Evolutionary conservation across 2,888 invertebrate species (phyloP).

Genomic region (Dryobota labecula): DNA sequence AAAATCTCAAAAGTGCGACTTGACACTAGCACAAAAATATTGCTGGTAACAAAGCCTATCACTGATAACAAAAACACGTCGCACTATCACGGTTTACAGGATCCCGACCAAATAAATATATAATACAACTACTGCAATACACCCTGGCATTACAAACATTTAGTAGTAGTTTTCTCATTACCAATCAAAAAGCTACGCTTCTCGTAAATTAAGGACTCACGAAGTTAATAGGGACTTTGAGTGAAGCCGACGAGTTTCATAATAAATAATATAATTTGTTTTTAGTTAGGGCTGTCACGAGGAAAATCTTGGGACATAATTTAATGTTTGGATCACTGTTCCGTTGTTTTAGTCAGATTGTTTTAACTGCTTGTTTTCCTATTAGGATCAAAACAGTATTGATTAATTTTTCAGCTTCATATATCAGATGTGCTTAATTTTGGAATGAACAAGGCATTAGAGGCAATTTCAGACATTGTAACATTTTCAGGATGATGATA

Average conservation of each 20-base stretch:
- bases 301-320: background rate
- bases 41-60: too few species aligned
- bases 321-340: background rate
- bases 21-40: too few species aligned
- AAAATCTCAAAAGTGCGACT: too few species aligned
- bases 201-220: slow-evolving; percentile 38
- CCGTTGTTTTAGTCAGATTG: too few species aligned
- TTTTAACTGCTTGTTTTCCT: too few species aligned
- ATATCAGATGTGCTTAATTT: too few species aligned
- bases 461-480: too few species aligned
- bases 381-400: too few species aligned
- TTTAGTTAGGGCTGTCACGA: slow-evolving; percentile 30
- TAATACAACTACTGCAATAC: background rate
- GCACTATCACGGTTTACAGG: too few species aligned
- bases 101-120: background rate
- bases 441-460: too few species aligned
- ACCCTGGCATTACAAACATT: slow-evolving; percentile 11
- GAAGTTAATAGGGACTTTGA: slow-evolving; percentile 27
- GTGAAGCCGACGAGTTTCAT: slow-evolving; percentile 10
- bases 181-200: slow-evolving; percentile 16
- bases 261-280: slow-evolving; percentile 38
- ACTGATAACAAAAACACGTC: too few species aligned
- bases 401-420: too few species aligned
- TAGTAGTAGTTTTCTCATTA: slow-evolving; percentile 25
- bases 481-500: background rate